Conservation (phyloP, 1,140 invertebrate genomes). For the Hylaeus anthracinus region DNA sequence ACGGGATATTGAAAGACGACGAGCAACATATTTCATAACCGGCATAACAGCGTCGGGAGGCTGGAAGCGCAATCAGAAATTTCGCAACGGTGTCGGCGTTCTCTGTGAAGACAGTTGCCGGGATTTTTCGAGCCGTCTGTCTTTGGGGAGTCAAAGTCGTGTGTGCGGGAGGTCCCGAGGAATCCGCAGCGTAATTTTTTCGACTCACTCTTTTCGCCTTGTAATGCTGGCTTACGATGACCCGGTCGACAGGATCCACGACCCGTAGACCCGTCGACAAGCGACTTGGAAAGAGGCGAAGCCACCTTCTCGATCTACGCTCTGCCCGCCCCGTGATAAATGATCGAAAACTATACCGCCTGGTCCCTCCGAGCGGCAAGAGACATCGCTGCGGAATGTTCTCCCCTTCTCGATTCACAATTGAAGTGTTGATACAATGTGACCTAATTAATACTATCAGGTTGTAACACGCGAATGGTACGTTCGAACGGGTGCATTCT, state of each 20-base stretch:
- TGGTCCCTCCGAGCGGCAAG: neutral
- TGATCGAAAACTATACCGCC: constrained; percentile 43
- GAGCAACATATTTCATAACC: neutral
- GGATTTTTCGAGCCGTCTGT: constrained; percentile 27
- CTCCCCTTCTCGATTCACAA: neutral
- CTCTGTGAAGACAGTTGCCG: constrained; percentile 2
- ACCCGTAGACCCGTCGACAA: constrained; percentile 60
- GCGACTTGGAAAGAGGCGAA: constrained; percentile 38
- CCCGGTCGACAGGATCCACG: constrained; percentile 72
- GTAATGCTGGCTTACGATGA: constrained; percentile 75
- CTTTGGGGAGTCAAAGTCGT: constrained; percentile 32
- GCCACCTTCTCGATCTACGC: constrained; percentile 49
- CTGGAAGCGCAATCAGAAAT: neutral
- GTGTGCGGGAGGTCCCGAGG: constrained; percentile 72
- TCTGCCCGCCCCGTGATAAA: constrained; percentile 40
- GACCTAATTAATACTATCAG: constrained; percentile 32
- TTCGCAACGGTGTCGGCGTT: constrained; percentile 7
- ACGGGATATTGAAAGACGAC: too few relatives aligned
- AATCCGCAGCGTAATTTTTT: constrained; percentile 76
- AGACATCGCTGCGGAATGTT: neutral
- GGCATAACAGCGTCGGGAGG: neutral
- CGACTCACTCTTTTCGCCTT: constrained; percentile 71
- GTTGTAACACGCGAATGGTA: neutral
- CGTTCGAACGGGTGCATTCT: too few relatives aligned
- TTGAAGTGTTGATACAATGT: constrained; percentile 19